Conservation (phyloP, 1,140 invertebrate genomes). For the Tetraneura akinire region DNA sequence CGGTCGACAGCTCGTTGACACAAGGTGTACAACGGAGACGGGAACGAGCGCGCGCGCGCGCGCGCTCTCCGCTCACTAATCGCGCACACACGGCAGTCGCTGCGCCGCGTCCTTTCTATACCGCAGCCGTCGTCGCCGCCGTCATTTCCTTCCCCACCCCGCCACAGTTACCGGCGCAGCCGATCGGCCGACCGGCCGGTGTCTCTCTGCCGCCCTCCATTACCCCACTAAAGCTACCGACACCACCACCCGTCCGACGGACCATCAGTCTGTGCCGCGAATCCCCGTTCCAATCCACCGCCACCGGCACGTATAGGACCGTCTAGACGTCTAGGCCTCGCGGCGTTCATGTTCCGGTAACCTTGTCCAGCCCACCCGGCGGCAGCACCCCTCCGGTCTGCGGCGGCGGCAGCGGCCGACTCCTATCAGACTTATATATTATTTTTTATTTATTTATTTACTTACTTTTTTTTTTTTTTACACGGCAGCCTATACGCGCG, state of each 20-base stretch:
- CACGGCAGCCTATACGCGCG: not conserved
- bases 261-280: not conserved
- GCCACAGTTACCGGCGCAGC: not conserved
- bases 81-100: not conserved
- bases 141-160: not conserved
- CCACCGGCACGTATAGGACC: slow-evolving; percentile 38
- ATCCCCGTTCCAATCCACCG: slow-evolving; percentile 11
- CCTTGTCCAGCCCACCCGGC: slow-evolving; percentile 48
- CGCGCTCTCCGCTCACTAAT: not conserved
- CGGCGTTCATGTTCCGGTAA: slow-evolving; percentile 51
- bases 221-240: not conserved
- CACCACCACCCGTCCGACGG: not conserved
- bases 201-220: not conserved
- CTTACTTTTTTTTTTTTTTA: not conserved
- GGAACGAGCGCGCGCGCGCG: not conserved
- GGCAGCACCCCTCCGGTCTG: slow-evolving; percentile 26
- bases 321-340: slow-evolving; percentile 51
- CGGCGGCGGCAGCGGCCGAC: not conserved
- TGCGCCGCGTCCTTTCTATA: slow-evolving; percentile 40
- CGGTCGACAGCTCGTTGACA: too few species aligned
- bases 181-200: slow-evolving; percentile 34
- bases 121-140: slow-evolving; percentile 17
- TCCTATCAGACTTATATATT: slow-evolving; percentile 22
- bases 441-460: too few species aligned
- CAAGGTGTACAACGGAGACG: too few species aligned